Percentiles rank a stretch among this genome's conserved stretches.
phyloP scores from a whole-genome alignment of 1,140 invertebrate species.

The Heliconius nattereri region DNA sequence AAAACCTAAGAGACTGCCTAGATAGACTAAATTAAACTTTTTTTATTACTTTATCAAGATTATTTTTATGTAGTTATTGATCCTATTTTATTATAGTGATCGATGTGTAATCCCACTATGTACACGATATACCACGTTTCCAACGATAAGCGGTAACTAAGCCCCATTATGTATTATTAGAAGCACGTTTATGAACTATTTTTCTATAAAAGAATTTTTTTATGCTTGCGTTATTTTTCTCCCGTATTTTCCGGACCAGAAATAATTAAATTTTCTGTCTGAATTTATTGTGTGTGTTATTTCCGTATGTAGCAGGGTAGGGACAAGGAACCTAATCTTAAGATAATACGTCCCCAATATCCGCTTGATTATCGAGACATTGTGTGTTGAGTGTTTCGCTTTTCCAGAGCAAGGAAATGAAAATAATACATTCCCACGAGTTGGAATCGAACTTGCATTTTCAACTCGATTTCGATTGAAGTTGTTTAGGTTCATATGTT shows the following conservation, averaged over 20 bases:
- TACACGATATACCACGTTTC: not conserved
- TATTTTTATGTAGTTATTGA: conserved; percentile 1
- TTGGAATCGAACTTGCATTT: too few species aligned
- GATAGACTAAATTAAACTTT: too few species aligned
- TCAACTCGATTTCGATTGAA: too few species aligned
- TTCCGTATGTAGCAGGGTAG: too few species aligned
- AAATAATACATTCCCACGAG: not conserved
- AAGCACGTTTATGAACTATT: not conserved
- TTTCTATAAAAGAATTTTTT: not conserved
- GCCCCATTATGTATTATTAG: not conserved
- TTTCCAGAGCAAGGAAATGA: not conserved
- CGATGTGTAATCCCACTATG: not conserved
- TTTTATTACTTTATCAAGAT: not conserved
- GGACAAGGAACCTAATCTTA: too few species aligned
- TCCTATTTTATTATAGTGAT: not conserved
- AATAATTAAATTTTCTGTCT: not conserved
- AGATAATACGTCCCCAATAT: too few species aligned
- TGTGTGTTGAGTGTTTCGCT: too few species aligned
- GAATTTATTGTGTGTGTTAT: too few species aligned
- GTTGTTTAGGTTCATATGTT: not conserved
- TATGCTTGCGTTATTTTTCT: not conserved
- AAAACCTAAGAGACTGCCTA: too few species aligned
- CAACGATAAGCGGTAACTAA: not conserved
- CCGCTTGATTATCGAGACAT: too few species aligned
- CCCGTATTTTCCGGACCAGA: not conserved